Evolutionary conservation across 2,888 invertebrate species (phyloP), one percentile per base, ranked within the genome.

Genomic region (Plusia festucae): DNA sequence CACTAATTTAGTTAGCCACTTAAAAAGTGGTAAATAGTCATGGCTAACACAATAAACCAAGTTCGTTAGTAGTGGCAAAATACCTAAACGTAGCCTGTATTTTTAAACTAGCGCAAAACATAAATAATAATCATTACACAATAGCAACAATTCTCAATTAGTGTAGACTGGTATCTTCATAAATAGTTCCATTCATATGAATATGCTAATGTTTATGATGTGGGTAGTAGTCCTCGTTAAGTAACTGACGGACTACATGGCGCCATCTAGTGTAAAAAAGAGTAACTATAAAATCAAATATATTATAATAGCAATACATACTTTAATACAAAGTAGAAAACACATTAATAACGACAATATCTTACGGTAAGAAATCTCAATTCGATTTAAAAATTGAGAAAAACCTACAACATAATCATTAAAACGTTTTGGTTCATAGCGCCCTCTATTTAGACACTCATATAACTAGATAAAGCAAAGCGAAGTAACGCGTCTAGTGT

Each of bases 141-240:
- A 49, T 20, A 49, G 46, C 46, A 20, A 49, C 46, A 20, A 49
- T 49, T 20, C 46, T 49, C 20, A 49, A 49, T 20, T 20, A 20
- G 20, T 49, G 46, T 49, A 20, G 46, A 49, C 56, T 60, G 73
- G 56, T 57, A 73, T 57, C 59, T 46, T 54, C 51, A 27, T 65
- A 68, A 49, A 49, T 49, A 49, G 46, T 20, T 49, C 20, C 46
- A 49, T 46, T 54, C 51, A 27, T 68, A 68, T 46, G 52, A 56
- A 53, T 73, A 66, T 69, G 65, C 51, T 73, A 81, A 24, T 57
- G n/a, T 60, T 70, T 52, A 59, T 54, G 51, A 74, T 78, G 76
- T 78, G 77, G 77, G 77, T 78, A 78, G 79, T 66, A 70, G 15
- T n/a, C 51, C 55, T 27, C 52, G 1, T 8, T 32, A 44, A 13